These are phyloP conservation scores for Sinopyrophorus schimmeli DNA, from an alignment of 2,888 invertebrate species.

Conservation along the genomic window DNA sequence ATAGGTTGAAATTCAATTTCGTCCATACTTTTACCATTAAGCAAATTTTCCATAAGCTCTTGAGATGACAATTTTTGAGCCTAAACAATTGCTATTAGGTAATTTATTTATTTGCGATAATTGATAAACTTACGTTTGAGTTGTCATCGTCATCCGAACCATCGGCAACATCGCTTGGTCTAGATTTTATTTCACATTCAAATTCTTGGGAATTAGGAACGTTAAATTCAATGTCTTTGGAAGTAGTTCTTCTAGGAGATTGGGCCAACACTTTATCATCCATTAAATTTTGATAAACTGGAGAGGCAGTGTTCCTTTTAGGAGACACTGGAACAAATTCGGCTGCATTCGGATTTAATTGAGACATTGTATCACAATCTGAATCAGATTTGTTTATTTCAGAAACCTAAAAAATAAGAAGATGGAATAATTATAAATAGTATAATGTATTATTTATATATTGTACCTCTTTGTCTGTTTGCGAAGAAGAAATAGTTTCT, in stretches of 20 bases:
- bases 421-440: conserved; percentile 4
- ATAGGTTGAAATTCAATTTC: conserved; percentile 53
- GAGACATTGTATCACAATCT: conserved; percentile 68
- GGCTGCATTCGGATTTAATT: conserved; percentile 83
- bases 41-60: conserved; percentile 52
- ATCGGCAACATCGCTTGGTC: conserved; percentile 67
- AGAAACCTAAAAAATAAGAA: conserved; percentile 41
- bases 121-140: neutral
- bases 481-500: conserved; percentile 58
- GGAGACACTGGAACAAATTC: conserved; percentile 77
- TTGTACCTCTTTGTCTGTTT: conserved; percentile 53
- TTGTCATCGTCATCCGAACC: conserved; percentile 57
- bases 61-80: conserved; percentile 45
- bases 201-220: conserved; percentile 66
- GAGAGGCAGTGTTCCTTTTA: conserved; percentile 58
- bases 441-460: neutral
- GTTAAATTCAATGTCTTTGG: conserved; percentile 60
- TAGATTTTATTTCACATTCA: conserved; percentile 63
- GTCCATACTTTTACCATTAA: conserved; percentile 54
- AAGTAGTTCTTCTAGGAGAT: conserved; percentile 71
- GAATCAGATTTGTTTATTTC: conserved; percentile 36
- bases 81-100: conserved; percentile 35
- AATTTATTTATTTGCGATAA: no score
- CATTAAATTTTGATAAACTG: conserved; percentile 48
- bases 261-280: conserved; percentile 62